These are phyloP conservation scores for Rhinichthys osculus DNA, from an alignment of 2,797 vertebrate species.

Conservation along the genomic window DNA sequence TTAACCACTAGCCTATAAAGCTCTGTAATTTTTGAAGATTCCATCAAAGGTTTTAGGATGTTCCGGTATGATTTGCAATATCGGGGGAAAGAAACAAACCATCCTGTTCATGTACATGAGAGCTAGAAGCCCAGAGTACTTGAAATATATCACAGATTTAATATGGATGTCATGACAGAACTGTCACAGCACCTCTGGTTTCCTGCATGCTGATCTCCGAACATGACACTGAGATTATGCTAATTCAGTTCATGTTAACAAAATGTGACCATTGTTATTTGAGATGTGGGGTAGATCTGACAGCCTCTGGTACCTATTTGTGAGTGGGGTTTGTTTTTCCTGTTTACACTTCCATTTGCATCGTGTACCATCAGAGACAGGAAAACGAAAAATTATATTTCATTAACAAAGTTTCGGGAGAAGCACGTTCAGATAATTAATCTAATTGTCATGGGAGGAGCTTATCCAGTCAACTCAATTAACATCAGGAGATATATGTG, in stretches of 20 bases:
- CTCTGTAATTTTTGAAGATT: constrained; percentile 34
- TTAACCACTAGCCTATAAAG: constrained; percentile 33
- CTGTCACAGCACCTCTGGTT: constrained; percentile 46
- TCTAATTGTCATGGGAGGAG: no score
- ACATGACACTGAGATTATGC: constrained; percentile 48
- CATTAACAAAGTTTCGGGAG: no score
- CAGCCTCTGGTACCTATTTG: constrained; percentile 26
- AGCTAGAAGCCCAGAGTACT: neutral
- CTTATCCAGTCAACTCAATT: no score
- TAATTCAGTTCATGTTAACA: constrained; percentile 55
- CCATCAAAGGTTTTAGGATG: constrained; percentile 34
- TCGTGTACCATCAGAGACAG: neutral
- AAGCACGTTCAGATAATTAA: no score
- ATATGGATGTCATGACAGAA: constrained; percentile 44
- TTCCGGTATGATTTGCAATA: constrained; percentile 24
- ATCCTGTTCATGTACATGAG: constrained; percentile 13
- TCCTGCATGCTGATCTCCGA: constrained; percentile 21
- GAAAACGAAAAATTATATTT: no score
- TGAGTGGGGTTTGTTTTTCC: constrained; percentile 5
- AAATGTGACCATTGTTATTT: constrained; percentile 39
- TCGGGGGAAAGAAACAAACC: constrained; percentile 15
- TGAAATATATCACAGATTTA: constrained; percentile 38
- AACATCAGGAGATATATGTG: no score
- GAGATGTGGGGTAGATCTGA: constrained; percentile 25
- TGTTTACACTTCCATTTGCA: constrained; percentile 19